A percentile compares a stretch with the other conserved stretches of the same genome.
These are phyloP conservation scores for Aplodontia rufa DNA, from an alignment of 2,113 vertebrate species.

Conservation along the genomic window DNA sequence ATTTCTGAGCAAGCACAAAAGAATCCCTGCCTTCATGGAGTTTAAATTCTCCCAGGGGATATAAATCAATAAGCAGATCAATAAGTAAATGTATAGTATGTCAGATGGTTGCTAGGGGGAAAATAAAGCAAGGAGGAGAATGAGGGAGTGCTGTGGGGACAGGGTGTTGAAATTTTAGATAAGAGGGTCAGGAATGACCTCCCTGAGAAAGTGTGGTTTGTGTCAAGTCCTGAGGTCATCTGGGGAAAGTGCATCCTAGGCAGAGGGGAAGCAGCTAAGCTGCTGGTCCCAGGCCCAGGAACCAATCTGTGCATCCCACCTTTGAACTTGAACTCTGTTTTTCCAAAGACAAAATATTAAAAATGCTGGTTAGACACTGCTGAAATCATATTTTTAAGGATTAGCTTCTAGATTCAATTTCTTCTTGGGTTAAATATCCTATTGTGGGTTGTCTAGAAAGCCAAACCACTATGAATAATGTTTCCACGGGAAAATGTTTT, in stretches of 20 bases:
- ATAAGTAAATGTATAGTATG: background rate
- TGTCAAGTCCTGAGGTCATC: background rate
- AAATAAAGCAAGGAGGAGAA: background rate
- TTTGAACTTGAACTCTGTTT: constrained; percentile 64
- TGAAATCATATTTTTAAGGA: constrained; percentile 73
- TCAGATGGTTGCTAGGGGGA: background rate
- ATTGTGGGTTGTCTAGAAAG: constrained; percentile 64
- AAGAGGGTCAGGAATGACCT: background rate
- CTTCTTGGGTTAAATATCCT: constrained; percentile 66
- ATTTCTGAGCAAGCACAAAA: background rate
- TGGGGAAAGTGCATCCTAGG: background rate
- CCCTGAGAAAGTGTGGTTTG: background rate
- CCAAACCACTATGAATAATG: constrained; percentile 74
- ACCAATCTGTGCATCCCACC: background rate
- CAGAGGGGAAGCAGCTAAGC: background rate
- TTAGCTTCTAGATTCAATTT: constrained; percentile 73
- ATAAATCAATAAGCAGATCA: background rate
- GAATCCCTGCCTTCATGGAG: background rate
- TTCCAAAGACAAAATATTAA: constrained; percentile 55
- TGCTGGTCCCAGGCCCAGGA: background rate
- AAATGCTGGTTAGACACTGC: constrained; percentile 60
- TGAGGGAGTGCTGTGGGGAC: background rate
- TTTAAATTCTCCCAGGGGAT: background rate
- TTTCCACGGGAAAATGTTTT: constrained; percentile 73
- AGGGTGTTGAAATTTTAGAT: background rate